Evolutionary conservation across 2,888 invertebrate genomes (phyloP).

Genomic region (Mechanitis messenoides): DNA sequence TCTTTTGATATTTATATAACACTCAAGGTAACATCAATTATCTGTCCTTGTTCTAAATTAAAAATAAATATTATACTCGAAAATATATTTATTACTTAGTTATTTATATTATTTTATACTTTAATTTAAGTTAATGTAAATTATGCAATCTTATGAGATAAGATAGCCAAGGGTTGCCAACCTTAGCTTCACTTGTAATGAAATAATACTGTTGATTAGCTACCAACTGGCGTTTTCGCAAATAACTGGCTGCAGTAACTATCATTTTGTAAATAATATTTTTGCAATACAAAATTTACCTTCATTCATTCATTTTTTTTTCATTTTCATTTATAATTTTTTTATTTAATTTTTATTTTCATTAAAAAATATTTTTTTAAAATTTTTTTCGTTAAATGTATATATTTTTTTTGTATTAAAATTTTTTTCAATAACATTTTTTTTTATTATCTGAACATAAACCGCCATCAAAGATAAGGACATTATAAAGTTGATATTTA

Average conservation of each 20-base stretch:
- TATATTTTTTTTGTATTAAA: not conserved
- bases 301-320: no score
- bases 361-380: not conserved
- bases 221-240: conserved; percentile 3
- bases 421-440: no score
- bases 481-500: conserved; percentile 10
- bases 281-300: no score
- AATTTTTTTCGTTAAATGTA: not conserved
- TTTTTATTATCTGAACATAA: not conserved
- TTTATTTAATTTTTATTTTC: not conserved
- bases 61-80: no score
- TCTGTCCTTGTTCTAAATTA: no score
- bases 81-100: no score
- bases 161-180: conserved; percentile 22
- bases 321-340: no score
- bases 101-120: conserved; percentile 8
- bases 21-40: no score
- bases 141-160: conserved; percentile 28
- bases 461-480: conserved; percentile 1
- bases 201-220: conserved; percentile 13
- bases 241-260: not conserved
- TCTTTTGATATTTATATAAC: no score
- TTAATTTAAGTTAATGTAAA: conserved; percentile 25
- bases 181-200: conserved; percentile 14
- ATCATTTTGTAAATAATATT: no score